A percentile compares a stretch with the other conserved stretches of the same genome.
These are phyloP conservation scores for Onchidella celtica DNA, from an alignment of 2,888 invertebrate species.

Conservation along the genomic window DNA sequence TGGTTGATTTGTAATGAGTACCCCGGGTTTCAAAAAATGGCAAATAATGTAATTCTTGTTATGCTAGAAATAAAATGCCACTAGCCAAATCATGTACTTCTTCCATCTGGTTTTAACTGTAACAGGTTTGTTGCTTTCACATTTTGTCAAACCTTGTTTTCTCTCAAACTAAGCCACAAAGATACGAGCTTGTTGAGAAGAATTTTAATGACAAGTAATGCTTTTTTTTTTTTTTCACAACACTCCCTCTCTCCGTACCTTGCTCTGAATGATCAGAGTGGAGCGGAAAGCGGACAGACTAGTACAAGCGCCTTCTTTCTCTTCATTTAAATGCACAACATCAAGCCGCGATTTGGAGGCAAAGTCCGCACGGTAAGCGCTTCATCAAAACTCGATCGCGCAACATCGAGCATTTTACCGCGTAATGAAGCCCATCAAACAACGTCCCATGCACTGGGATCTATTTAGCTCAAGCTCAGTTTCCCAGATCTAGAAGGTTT, in stretches of 20 bases:
- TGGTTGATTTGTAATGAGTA: too few species aligned
- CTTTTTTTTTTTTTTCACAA: neutral
- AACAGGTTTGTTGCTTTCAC: too few species aligned
- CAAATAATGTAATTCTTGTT: too few species aligned
- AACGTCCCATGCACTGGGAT: neutral
- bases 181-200: too few species aligned
- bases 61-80: too few species aligned
- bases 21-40: too few species aligned
- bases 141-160: too few species aligned
- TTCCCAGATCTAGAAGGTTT: neutral
- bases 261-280: neutral
- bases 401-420: conserved; percentile 20
- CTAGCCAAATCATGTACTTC: too few species aligned
- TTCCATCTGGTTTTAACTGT: too few species aligned
- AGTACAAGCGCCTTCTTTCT: too few species aligned
- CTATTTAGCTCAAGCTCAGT: neutral
- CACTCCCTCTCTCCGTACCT: neutral
- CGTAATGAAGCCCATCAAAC: conserved; percentile 6
- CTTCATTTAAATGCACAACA: conserved; percentile 29
- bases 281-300: neutral
- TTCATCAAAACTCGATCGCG: neutral
- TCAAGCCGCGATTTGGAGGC: neutral
- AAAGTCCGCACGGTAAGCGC: conserved; percentile 22
- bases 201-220: too few species aligned
- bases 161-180: too few species aligned